Percentiles rank a stretch among this genome's conserved stretches.
phyloP scores from a whole-genome alignment of 2,797 vertebrate genomes.

The Dicrostonyx torquatus region DNA sequence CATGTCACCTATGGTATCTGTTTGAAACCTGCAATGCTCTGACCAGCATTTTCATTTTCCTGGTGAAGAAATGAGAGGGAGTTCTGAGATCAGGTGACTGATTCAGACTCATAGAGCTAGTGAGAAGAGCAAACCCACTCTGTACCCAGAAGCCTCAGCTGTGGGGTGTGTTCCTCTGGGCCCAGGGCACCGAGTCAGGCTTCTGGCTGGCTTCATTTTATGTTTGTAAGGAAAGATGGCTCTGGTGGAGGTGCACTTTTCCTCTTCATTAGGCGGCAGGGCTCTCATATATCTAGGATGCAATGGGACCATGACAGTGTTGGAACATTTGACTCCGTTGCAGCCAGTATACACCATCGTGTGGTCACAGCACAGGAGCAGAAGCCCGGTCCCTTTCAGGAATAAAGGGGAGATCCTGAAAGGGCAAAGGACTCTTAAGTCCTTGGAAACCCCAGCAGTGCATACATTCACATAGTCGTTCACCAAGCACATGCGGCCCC shows the following conservation, averaged over 20 bases:
- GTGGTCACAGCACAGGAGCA: background rate
- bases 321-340: background rate
- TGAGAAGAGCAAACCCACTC: background rate
- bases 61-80: background rate
- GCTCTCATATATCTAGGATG: slow-evolving; percentile 51
- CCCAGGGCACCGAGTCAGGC: slow-evolving; percentile 62
- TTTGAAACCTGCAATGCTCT: slow-evolving; percentile 5
- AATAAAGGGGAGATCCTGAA: background rate
- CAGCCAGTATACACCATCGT: background rate
- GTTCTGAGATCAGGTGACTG: background rate
- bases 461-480: background rate
- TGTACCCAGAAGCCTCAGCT: background rate
- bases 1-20: accelerated
- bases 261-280: slow-evolving; percentile 65
- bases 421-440: background rate
- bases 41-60: background rate
- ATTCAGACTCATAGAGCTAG: background rate
- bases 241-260: slow-evolving; percentile 61
- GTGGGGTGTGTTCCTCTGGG: background rate
- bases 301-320: background rate
- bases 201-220: slow-evolving; percentile 79
- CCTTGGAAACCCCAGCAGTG: background rate
- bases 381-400: background rate
- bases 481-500: background rate
- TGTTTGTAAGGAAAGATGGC: slow-evolving; percentile 77